Percentiles rank a stretch among this genome's conserved stretches.
Conservation (phyloP, 1,140 invertebrate genomes). For the Mizuhopecten yessoensis region DNA sequence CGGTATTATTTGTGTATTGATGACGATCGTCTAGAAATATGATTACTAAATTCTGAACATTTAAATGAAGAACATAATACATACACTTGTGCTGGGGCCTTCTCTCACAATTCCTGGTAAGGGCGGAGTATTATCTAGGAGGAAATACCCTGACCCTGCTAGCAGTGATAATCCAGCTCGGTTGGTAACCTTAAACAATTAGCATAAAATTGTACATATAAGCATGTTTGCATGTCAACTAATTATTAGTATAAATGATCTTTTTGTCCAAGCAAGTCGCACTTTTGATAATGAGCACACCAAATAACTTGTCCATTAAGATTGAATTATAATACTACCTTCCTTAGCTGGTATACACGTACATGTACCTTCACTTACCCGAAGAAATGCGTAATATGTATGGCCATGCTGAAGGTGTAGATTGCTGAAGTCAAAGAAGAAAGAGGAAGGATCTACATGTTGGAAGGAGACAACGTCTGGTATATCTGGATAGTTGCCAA, state of each 20-base stretch:
- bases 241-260: too few relatives aligned
- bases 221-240: too few relatives aligned
- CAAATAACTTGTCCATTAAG: too few relatives aligned
- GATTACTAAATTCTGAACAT: too few relatives aligned
- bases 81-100: neutral
- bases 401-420: constrained; percentile 51
- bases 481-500: neutral
- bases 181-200: constrained; percentile 63
- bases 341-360: too few relatives aligned
- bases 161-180: constrained; percentile 51
- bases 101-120: constrained; percentile 50
- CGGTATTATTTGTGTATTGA: too few relatives aligned
- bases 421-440: neutral
- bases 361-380: neutral
- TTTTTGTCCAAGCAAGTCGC: too few relatives aligned
- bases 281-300: too few relatives aligned
- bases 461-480: neutral
- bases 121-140: constrained; percentile 58
- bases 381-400: constrained; percentile 44
- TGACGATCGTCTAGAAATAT: too few relatives aligned
- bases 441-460: neutral
- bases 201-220: constrained; percentile 34
- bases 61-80: too few relatives aligned
- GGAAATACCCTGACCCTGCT: constrained; percentile 1
- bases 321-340: too few relatives aligned